Evolutionary conservation across 2,113 vertebrate species (phyloP), one percentile per base, ranked within the genome.

Genomic region (Microtus montanus): DNA sequence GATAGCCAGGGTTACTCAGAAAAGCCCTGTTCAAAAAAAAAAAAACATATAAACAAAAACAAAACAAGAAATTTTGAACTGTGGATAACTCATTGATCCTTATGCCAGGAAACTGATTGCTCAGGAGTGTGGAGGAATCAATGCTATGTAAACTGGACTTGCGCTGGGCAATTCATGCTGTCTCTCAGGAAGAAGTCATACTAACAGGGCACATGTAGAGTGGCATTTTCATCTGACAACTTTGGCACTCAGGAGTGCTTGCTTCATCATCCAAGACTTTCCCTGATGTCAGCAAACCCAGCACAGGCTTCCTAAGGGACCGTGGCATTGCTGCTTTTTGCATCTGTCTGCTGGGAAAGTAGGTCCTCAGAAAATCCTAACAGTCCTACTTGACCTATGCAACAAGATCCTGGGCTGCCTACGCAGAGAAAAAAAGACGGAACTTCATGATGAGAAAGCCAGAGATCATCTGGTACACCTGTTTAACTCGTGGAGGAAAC

Each of bases 61-160:
- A 35, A 44, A 61, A 30, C 10, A 71, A 61, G 24, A 94, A 87
- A 24, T n/a, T 95, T 68, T 89, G 54, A 95, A 73, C 52, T 54
- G 38, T 71, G 79, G 8, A 19, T 71, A 77, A 85, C 9, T 75
- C 0, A 0, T 17, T 11, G 33, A 61, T 83, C 68, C 30, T 54
- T 26, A 38, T 3, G 28, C 68, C 44, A 24, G 22, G 88, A 79
- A 49, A 26, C 24, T 38, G 12, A 33, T 14, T n/a, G 54, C 64
- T 44, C n/a, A 71, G 83, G 26, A 38, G 47, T 35, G 4, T 8
- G 33, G 47, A 91, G 79, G 61, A 63, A 33, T 8, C 38, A 5
- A 7, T 15, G 26, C 49, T 26, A 77, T 58, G 38, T 26, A 35
- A n/a, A 20, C 83, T 68, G 35, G 73, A 63, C 54, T 41, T n/a